Conservation (phyloP, 2,888 invertebrate species). For the Callyntrura guangdongensis region DNA sequence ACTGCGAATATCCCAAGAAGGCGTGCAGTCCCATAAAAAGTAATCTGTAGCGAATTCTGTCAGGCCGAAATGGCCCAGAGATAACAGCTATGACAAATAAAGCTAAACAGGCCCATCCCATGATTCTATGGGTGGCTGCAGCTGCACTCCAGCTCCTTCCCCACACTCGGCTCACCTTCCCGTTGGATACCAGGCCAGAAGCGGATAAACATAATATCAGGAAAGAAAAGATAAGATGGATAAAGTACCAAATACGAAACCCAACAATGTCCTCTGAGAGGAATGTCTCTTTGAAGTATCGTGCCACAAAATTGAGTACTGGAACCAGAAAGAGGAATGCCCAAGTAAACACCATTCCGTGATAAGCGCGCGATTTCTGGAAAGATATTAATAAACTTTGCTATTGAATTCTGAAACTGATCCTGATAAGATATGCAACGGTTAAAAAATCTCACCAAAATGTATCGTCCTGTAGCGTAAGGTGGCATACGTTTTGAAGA, state of each 20-base stretch:
- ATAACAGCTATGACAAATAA: neutral
- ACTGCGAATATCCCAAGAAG: neutral
- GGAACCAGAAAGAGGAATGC: neutral
- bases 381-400: neutral
- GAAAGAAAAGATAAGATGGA: neutral
- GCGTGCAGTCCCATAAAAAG: neutral
- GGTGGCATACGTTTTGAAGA: neutral
- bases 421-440: too few species aligned
- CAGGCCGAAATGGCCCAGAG: neutral
- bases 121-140: neutral
- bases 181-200: neutral
- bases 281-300: conserved; percentile 28
- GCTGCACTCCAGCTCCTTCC: conserved; percentile 31
- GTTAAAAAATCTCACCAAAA: neutral
- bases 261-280: neutral
- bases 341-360: neutral
- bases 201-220: neutral
- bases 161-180: neutral
- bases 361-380: conserved; percentile 8
- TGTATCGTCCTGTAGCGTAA: neutral
- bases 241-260: conserved; percentile 9
- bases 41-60: neutral
- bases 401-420: too few species aligned
- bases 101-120: neutral
- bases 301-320: conserved; percentile 1